Evolutionary conservation across 2,113 vertebrate genomes (phyloP), one percentile per base, ranked within the genome.

Genomic region (Cariama cristata): DNA sequence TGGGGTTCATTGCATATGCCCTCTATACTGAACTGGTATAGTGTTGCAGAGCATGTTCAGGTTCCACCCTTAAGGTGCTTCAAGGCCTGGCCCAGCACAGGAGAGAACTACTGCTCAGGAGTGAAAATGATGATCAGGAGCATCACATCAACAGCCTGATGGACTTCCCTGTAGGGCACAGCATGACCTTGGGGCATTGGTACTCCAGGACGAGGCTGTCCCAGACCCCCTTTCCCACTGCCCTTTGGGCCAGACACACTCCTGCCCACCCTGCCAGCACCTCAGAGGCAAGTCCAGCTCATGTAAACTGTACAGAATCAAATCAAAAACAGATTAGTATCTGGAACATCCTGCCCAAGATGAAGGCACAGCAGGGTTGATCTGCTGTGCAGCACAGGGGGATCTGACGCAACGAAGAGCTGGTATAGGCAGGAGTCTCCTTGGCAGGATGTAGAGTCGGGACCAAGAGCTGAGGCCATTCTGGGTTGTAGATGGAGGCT

Each of bases 21-120:
- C 24, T 50, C 50, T 8, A 16, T 2, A 5, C 42, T 11, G 3
- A 26, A 4, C 11, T 27, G 23, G 6, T 9, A 1, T 0, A 22
- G 52, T 1, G 0, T 52, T 73, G 59, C 59, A 60, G 50, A 23
- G 86, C 5, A 0, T 11, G 28, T 35, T 15, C 56, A 87, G 24
- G 35, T 59, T 35, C 49, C 52, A 67, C n/a, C 45, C 23, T 71
- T n/a, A 8, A 9, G 22, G 12, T 80, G 47, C 56, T 72, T 38
- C 33, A 30, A 49, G 68, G 58, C 35, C 52, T 56, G 62, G 18
- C 22, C 52, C 52, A n/a, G 14, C 33, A 12, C 19, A 12, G 63
- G 45, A 32, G 42, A 87, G 10, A 35, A 47, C 35, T 66, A 59
- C 5, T 6, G 7, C 24, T 42, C 40, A n/a, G 55, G 15, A 62